Evolutionary conservation across 2,113 vertebrate genomes (phyloP), one percentile per base, ranked within the genome.

Genomic region (Coryphaenoides rupestris): DNA sequence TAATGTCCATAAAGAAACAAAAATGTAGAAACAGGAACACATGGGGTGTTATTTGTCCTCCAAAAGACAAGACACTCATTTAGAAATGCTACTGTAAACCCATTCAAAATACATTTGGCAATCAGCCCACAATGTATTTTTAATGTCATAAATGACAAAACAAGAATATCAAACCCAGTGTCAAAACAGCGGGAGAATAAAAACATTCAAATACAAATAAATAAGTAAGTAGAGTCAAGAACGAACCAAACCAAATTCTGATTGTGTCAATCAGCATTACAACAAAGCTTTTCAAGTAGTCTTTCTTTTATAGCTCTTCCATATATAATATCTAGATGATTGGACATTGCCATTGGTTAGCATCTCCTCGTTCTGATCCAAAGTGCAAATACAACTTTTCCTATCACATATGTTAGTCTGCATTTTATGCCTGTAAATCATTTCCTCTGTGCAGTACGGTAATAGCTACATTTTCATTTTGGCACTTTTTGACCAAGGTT

Each of bases 251-350:
- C 63, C 53, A 46, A 45, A 56, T 23, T 70, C 45, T 61, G 47
- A 24, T 16, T 58, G 54, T 58, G 66, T 61, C 26, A 40, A 21
- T 16, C n/a, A n/a, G 22, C n/a, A 16, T 56, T 58, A 28, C 23
- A 70, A 65, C 58, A 68, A 23, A 40, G 19, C 19, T 60, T 72
- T 60, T 75, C 65, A 83, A 79, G 73, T 73, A 66, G 55, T 56
- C 26, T 23, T 70, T 55, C 66, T 58, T 21, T 58, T 40, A 62
- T 64, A 63, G 26, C 70, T 52, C 14, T 66, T 70, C 62, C 16
- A 75, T n/a, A n/a, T n/a, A 74, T 68, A 76, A 65, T 68, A 66
- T 64, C 3, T 68, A 17, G 7, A 54, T 57, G 65, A 63, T 17
- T 59, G 10, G 58, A 61, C 40, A 13, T 63, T 21, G 21, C 21